These are phyloP conservation scores for Paedocypris micromegethes DNA, from an alignment of 2,797 vertebrate species.

Conservation along the genomic window DNA sequence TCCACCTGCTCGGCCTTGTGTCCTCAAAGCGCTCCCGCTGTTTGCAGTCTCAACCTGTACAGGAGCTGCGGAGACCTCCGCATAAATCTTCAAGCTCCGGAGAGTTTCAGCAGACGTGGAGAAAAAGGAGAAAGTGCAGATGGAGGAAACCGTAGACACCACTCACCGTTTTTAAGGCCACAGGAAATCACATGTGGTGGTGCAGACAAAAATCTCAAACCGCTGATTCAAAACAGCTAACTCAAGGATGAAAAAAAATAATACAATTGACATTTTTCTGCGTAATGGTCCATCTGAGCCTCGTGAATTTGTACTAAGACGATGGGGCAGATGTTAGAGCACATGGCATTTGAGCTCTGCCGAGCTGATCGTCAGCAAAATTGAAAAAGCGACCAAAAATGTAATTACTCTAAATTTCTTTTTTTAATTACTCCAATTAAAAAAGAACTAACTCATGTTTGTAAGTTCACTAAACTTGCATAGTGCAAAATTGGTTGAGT, in stretches of 20 bases:
- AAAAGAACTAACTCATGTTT: too few species aligned
- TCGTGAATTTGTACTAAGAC: background rate
- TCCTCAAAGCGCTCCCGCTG: constrained; percentile 46
- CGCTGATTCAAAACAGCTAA: constrained; percentile 60
- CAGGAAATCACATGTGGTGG: constrained; percentile 57
- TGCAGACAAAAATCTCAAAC: constrained; percentile 33
- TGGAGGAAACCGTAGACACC: constrained; percentile 49
- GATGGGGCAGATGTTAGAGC: too few species aligned
- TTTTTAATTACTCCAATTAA: too few species aligned
- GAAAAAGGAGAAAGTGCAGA: constrained; percentile 43
- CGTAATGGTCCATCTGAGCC: constrained; percentile 17
- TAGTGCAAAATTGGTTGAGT: too few species aligned
- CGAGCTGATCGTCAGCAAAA: too few species aligned
- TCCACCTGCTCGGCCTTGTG: constrained; percentile 54
- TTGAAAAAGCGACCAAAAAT: too few species aligned
- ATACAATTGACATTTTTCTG: constrained; percentile 17
- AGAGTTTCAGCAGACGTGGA: constrained; percentile 46
- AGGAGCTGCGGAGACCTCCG: constrained; percentile 44
- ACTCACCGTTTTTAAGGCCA: constrained; percentile 54
- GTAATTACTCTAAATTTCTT: too few species aligned
- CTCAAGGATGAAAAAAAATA: constrained; percentile 34
- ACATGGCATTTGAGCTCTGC: too few species aligned
- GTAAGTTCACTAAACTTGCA: too few species aligned
- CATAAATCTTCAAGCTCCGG: constrained; percentile 58
- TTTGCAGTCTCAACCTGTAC: constrained; percentile 39